phyloP scores from a whole-genome alignment of 2,113 vertebrate genomes.

The Diphyllodes magnificus region DNA sequence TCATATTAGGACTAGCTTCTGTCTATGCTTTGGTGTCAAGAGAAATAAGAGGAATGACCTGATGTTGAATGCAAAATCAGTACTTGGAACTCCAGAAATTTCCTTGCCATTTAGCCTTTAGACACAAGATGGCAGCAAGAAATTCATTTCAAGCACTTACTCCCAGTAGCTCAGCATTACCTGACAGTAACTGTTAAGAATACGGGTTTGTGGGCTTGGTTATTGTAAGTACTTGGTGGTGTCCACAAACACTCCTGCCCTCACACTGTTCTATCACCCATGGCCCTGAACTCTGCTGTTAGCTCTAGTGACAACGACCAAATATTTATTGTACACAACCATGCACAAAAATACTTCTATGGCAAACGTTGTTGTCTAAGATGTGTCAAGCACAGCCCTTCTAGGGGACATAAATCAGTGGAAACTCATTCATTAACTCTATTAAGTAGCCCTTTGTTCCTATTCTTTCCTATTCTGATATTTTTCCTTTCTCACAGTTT shows the following conservation, averaged over 20 bases:
- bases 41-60: neutral
- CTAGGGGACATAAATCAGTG: neutral
- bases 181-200: neutral
- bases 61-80: neutral
- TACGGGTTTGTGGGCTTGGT: neutral
- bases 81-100: conserved; percentile 32
- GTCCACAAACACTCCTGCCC: neutral
- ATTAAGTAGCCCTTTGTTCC: neutral
- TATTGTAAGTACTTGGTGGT: neutral
- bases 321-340: neutral
- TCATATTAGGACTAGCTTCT: neutral
- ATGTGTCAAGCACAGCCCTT: neutral
- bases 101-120: conserved; percentile 54
- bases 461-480: neutral
- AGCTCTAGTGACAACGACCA: neutral
- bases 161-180: neutral
- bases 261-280: neutral
- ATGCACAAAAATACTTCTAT: neutral
- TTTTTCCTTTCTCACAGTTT: neutral
- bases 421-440: neutral
- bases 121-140: conserved; percentile 69
- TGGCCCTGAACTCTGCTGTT: neutral
- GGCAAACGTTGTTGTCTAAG: neutral
- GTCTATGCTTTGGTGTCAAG: neutral
- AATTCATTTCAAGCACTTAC: conserved; percentile 45